Conservation (phyloP, 2,888 invertebrate species). For the Diarsia brunnea region DNA sequence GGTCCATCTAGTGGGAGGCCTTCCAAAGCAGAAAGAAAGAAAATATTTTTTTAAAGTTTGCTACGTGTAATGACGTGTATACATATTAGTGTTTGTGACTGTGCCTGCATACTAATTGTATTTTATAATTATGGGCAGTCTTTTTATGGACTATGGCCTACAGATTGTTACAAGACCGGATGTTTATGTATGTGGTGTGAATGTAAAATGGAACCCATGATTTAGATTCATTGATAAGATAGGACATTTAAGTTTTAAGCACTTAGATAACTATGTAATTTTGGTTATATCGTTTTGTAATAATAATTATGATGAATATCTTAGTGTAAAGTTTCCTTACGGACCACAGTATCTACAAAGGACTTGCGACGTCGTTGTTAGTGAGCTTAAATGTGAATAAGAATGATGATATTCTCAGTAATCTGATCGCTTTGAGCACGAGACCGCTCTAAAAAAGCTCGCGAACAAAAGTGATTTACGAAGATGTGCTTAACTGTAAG, state of each 20-base stretch:
- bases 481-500: not conserved
- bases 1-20: too few species aligned
- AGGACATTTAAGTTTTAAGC: not conserved
- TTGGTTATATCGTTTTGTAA: not conserved
- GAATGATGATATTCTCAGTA: not conserved
- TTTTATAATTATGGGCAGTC: not conserved
- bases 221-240: conserved; percentile 22
- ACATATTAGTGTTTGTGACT: not conserved
- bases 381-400: not conserved
- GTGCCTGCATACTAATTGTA: not conserved
- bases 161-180: conserved; percentile 12
- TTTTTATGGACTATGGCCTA: conserved; percentile 1
- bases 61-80: not conserved
- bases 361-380: not conserved
- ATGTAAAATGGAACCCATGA: not conserved
- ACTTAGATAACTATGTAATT: not conserved
- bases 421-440: not conserved
- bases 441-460: not conserved
- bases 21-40: too few species aligned
- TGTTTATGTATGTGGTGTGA: conserved; percentile 16
- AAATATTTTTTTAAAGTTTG: not conserved
- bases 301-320: not conserved
- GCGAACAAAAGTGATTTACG: not conserved
- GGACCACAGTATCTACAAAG: not conserved
- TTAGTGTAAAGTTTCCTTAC: too few species aligned